These are phyloP conservation scores for Merluccius polli DNA, from an alignment of 2,797 vertebrate genomes.

Conservation along the genomic window DNA sequence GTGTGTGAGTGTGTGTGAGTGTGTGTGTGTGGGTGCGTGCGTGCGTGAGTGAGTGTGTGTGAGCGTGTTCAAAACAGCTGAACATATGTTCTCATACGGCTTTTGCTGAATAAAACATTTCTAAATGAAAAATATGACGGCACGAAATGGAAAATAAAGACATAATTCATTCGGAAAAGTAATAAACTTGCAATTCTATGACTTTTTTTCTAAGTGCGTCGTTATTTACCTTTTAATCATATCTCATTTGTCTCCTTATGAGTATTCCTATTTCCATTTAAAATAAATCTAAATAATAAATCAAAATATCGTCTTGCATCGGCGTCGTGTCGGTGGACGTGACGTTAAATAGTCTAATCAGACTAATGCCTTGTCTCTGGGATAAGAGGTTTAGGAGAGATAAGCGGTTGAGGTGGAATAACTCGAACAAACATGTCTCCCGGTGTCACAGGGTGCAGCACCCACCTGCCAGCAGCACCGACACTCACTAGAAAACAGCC, in stretches of 20 bases:
- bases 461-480: neutral
- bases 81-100: neutral
- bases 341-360: conserved; percentile 33
- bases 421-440: neutral
- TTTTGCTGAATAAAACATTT: neutral
- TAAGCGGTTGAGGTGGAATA: conserved; percentile 11
- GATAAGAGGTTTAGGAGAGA: conserved; percentile 28
- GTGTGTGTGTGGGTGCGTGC: neutral
- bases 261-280: neutral
- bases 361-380: conserved; percentile 19
- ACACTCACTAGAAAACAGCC: neutral
- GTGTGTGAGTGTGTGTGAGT: neutral
- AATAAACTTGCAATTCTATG: too few species aligned
- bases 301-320: conserved; percentile 9
- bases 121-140: neutral
- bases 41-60: too few species aligned
- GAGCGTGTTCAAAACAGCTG: too few species aligned
- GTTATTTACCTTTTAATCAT: too few species aligned
- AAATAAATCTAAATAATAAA: too few species aligned
- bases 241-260: neutral
- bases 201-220: too few species aligned
- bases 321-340: neutral
- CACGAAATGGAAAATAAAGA: neutral
- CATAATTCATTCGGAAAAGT: neutral
- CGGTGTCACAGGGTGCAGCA: too few species aligned